Evolutionary conservation across 2,113 vertebrate genomes (phyloP).

Genomic region (Orientallactaga bullata): DNA sequence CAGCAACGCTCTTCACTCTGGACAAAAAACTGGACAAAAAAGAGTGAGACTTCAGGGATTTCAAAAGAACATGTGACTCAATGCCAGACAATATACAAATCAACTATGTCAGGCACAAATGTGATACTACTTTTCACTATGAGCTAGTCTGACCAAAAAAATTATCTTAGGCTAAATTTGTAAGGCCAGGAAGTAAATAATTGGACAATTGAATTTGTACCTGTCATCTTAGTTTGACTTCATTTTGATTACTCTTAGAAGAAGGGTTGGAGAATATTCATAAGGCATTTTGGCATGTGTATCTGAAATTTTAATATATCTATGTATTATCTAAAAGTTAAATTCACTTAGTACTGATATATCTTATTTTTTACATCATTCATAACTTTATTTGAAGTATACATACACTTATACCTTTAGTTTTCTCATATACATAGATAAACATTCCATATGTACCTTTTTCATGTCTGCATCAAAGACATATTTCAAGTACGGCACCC

Average conservation of each 20-base stretch:
- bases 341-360: conserved; percentile 14
- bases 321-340: conserved; percentile 30
- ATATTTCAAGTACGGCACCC: not conserved
- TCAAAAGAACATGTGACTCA: not conserved
- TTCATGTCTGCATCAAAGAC: not conserved
- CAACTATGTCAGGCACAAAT: conserved; percentile 44
- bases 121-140: conserved; percentile 23
- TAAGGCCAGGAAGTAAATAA: conserved; percentile 45
- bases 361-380: not conserved
- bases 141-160: not conserved
- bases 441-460: conserved; percentile 11
- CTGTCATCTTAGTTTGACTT: not conserved
- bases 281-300: conserved; percentile 35
- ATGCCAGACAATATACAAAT: not conserved
- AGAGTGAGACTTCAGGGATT: conserved; percentile 39
- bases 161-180: conserved; percentile 13
- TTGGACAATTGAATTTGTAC: not conserved
- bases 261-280: not conserved
- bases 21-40: conserved; percentile 15
- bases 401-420: not conserved
- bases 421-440: conserved; percentile 9
- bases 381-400: not conserved
- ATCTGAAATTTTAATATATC: conserved; percentile 51
- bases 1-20: not conserved
- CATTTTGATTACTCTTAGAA: conserved; percentile 1